Evolutionary conservation across 2,113 vertebrate species (phyloP), one percentile per base, ranked within the genome.

Genomic region (Psammodynastes pulverulentus): DNA sequence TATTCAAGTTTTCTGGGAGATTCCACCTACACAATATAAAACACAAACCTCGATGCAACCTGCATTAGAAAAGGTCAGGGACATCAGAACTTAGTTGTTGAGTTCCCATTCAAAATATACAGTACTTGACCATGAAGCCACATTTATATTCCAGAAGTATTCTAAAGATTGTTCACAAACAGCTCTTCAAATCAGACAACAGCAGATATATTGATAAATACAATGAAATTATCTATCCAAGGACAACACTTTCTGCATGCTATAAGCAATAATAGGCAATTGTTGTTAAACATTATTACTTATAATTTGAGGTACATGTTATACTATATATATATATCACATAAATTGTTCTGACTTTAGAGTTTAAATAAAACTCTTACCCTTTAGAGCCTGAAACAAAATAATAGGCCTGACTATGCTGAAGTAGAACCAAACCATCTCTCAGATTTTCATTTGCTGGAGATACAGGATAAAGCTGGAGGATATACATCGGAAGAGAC

Each of bases 161-260:
- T 0, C 49, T 51, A 54, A 89, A 94, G 49, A 24, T 85, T 88
- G 93, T 87, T 93, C 92, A 39, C 54, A 72, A 95, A 89, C 93
- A 93, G 92, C 95, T 94, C 91, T 93, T 85, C 62, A 53, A 93
- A 92, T 87, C 93, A 95, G 93, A 91, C n/a, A 0, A 93, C 48
- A 92, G 9, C 0, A 92, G 93, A 90, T 91, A 90, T 89, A 94
- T 94, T 88, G 89, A 92, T 91, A 95, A 72, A 45, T 91, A 26
- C 91, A 95, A 93, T 95, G 95, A 94, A 94, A 92, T 84, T 93
- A 89, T 88, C 15, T 92, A 87, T 93, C 92, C 95, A 93, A 95
- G 92, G 86, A 95, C 54, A 52, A 0, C 0, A 45, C 53, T 51
- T 86, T 87, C 51, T 93, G 95, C 95, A 96, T 96, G 92, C 90